Percentiles rank a stretch among this genome's conserved stretches.
Conservation (phyloP, 2,797 vertebrate genomes). For the Champsocephalus gunnari region DNA sequence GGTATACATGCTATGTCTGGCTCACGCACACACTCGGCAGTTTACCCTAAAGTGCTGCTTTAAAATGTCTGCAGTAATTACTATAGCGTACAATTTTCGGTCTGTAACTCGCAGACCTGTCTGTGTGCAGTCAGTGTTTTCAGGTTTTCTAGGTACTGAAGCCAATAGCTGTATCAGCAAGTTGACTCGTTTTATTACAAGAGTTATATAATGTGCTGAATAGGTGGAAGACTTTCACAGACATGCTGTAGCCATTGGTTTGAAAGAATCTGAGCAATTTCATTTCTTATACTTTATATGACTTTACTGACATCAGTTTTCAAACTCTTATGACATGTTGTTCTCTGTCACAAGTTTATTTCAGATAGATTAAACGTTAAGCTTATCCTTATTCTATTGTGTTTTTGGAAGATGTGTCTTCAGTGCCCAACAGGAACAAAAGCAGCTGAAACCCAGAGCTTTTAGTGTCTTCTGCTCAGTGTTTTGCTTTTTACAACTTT, state of each 20-base stretch:
- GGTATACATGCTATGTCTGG: constrained; percentile 70
- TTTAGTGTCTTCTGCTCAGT: not conserved
- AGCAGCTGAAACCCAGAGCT: not conserved
- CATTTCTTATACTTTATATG: not conserved
- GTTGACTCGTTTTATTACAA: constrained; percentile 24
- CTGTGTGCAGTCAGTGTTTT: constrained; percentile 48
- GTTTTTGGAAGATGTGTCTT: not conserved
- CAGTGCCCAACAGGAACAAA: not conserved
- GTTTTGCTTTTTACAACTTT: not conserved
- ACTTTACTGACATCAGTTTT: constrained; percentile 1
- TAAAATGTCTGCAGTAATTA: constrained; percentile 73
- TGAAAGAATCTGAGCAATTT: not conserved
- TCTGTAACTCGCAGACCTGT: constrained; percentile 45
- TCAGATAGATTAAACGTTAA: not conserved
- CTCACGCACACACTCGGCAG: constrained; percentile 62
- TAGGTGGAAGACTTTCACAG: constrained; percentile 13
- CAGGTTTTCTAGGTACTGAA: constrained; percentile 31
- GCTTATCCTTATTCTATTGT: not conserved
- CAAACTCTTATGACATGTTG: not conserved
- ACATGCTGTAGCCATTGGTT: not conserved
- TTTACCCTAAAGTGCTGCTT: constrained; percentile 71
- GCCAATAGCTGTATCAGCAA: constrained; percentile 51
- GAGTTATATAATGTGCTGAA: constrained; percentile 6
- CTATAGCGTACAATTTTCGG: constrained; percentile 46
- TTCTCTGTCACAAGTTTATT: not conserved